Evolutionary conservation across 2,797 vertebrate genomes (phyloP), one percentile per base, ranked within the genome.

Genomic region (Sebastes hubbsi): DNA sequence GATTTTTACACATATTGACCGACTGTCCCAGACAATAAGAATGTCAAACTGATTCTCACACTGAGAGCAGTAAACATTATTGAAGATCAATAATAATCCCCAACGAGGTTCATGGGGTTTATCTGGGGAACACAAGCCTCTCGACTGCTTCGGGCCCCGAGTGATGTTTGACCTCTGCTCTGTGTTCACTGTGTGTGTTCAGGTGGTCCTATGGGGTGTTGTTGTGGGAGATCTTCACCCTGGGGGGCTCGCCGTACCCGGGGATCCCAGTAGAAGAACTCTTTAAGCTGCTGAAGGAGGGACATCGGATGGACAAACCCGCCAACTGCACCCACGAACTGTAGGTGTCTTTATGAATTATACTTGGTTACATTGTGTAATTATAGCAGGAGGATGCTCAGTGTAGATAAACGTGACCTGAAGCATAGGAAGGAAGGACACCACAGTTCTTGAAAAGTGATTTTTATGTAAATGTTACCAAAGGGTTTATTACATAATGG

Each of bases 141-240:
- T 46, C 12, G 27, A 61, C 58, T 22, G 54, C 74, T 82, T 36
- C 64, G 29, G 69, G 62, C 27, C 1, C 3, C 1, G 2, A 22
- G 11, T 6, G 25, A 6, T 2, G 8, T 81, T 61, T 66, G 62
- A 75, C 55, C 73, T 69, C 67, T 87, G 3, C 71, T 72, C 61
- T 83, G 42, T 83, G 0, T 70, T 69, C 46, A 9, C 2, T 22
- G 75, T 60, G 63, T 76, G 71, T 81, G 36, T 77, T 69, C 95
- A 99, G 99, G 92, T 99, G 99, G 99, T 99, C 99, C 27, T 99
- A 98, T 1, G 99, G 99, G 63, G 98, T 99, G 78, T 92, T 99
- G 89, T 89, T 99, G 75, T 99, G 99, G 99, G 99, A 99, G 96
- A 99, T 98, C 95, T 99, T 99, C 93, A 99, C 98, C 0, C 94